Conservation (phyloP, 2,113 vertebrate genomes). For the Pagrus major region DNA sequence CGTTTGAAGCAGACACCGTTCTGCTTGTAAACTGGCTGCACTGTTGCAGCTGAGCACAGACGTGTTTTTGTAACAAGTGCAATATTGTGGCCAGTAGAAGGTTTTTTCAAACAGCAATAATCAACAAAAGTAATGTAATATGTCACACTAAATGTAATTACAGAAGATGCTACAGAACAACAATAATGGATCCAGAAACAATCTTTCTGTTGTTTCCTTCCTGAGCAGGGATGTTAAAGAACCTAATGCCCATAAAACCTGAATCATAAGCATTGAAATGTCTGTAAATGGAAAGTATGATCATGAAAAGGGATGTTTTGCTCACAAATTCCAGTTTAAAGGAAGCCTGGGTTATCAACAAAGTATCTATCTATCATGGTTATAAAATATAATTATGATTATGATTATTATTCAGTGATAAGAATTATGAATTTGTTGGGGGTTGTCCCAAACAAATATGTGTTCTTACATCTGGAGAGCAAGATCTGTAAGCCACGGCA, state of each 20-base stretch:
- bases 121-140: too few species aligned
- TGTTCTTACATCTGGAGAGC: too few species aligned
- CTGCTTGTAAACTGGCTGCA: background rate
- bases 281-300: background rate
- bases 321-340: background rate
- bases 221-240: background rate
- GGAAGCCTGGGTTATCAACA: background rate
- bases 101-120: background rate
- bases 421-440: too few species aligned
- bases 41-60: background rate
- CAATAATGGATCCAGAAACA: background rate
- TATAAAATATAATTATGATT: too few species aligned
- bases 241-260: background rate
- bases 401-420: too few species aligned
- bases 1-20: too few species aligned
- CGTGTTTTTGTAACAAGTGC: background rate
- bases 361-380: too few species aligned
- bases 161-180: background rate
- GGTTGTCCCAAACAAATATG: too few species aligned
- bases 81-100: background rate
- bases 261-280: background rate
- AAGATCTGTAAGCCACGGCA: too few species aligned
- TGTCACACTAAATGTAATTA: background rate
- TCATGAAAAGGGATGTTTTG: background rate
- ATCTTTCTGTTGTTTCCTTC: background rate